Evolutionary conservation across 2,888 invertebrate genomes (phyloP), one percentile per base, ranked within the genome.

Genomic region (Megaustenia siamemsis): DNA sequence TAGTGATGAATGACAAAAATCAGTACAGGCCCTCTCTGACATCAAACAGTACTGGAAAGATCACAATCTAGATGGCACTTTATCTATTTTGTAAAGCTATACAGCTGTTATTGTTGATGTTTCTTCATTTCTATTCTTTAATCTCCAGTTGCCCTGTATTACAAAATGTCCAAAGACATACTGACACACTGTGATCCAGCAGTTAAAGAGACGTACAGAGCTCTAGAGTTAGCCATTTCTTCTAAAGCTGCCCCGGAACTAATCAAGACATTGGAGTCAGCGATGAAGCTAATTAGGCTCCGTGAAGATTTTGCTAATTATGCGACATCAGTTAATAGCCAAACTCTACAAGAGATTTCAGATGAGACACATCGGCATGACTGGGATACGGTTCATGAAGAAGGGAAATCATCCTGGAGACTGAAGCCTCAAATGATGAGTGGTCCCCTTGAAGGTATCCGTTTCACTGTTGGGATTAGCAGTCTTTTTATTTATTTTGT

Each of bases 351-450:
- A 38, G 49, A 82, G 35, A 84, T 86, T 53, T 18, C 18, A 40
- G 63, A 76, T n/a, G 45, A 71, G 32, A 86, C 86, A 2, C n/a
- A 24, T 38, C 24, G 38, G 12, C 60, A 79, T 32, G 73, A 81
- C 49, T 86, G 86, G 86, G n/a, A 5, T 0, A 75, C 68, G 32
- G 24, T 82, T 32, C 24, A 84, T 35, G 38, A 85, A 38, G 71
- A 83, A 28, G 85, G 83, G 38, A 79, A 80, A 56, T 69, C 77
- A 2, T n/a, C 3, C 15, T n/a, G 28, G 60, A 56, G 40, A 32
- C 43, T 85, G 32, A 40, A 12, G 12, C 60, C 86, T 24, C 10
- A 40, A 1, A 86, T 86, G 86, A 28, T 86, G 28, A 83, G 75
- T 2, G 86, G 86, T 0, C 49, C 40, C 6, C 32, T 82, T 49